Evolutionary conservation across 2,888 invertebrate species (phyloP), one percentile per base, ranked within the genome.

Genomic region (Volucella inanis): DNA sequence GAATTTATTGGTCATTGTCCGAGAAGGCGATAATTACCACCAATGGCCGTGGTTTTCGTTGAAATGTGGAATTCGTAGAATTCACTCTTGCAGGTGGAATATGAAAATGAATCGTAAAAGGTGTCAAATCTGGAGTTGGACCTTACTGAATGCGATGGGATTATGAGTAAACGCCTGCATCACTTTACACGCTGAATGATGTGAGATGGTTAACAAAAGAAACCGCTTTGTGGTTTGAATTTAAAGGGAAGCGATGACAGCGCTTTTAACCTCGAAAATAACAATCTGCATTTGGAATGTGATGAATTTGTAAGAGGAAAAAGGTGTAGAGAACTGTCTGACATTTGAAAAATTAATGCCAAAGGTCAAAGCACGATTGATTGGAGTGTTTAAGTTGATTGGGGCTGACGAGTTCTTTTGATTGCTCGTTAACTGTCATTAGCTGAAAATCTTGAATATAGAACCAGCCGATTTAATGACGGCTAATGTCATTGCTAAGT

Each of bases 1-100:
- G 57, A 75, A 72, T 71, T 65, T 49, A 39, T 79, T 64, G 62
- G 41, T 67, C 81, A 72, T 76, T 81, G 59, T 85, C 72, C 55
- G 68, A 38, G 67, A 65, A 47, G 62, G 18, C 18, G 18, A 59
- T 45, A 67, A 80, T 71, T 67, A 62, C 67, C 54, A 65, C 61
- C 59, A 67, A 62, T 80, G 78, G 41, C 45, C 54, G 11, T 59
- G 62, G 45, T 57, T 39, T 45, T 2, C 3, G 52, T 14, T 47
- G 52, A 49, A 31, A 67, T 31, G 71, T 45, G 75, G 70, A 14
- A 67, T 80, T 80, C 75, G 49, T n/a, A 49, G 80, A 70, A 84
- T 65, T 49, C 75, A 41, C 52, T 31, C 31, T 49, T 15, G 15
- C 76, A 76, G 75, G 80, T 80, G 80, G 43, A 67, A 62, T 77